Base-by-base conservation (phyloP, 2,797 vertebrate species). In the Phataginus tetradactyla region DNA sequence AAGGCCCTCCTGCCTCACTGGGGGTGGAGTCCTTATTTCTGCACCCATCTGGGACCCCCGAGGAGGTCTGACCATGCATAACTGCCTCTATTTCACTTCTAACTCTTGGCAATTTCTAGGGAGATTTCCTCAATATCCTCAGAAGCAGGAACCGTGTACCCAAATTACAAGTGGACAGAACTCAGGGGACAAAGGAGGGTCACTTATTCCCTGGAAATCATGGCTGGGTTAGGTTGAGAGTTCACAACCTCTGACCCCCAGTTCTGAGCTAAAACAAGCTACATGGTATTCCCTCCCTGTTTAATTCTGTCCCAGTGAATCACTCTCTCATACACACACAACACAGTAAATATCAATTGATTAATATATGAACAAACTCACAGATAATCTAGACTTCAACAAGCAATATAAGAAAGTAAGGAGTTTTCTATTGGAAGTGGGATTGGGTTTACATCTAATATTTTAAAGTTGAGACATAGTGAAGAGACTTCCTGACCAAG, bases 91-190 rank as follows among this genome's bases (percentile, higher is more conserved):
- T 34, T 74, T 85, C 61, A 14, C 51, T 83, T 84, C 57, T 49
- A 69, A 53, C 80, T 91, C 79, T 89, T 68, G 68, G 68, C 27
- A 25, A 10, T 85, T 86, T 95, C n/a, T 92, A 68, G 55, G 37
- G 75, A 85, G 51, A 64, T 53, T 68, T 75, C 51, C 79, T 91
- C 37, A 32, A 42, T n/a, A 55, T 81, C 34, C 63, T 42, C 72
- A 32, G 75, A 94, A 89, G 75, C 37, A 78, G 27, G 92, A 91
- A 91, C 59, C 51, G 72, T 0, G 15, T 57, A 78, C 69, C 42
- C 39, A 42, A 2, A 53, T 71, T 79, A 63, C 23, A 49, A 23
- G 55, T 51, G 53, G 57, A 61, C 29, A 45, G 29, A 80, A 63
- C 25, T 37, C 6, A 3, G 32, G 63, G 79, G n/a, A 45, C 27